These are phyloP conservation scores for Sporophila hypoxantha DNA, from an alignment of 2,113 vertebrate genomes.

Conservation along the genomic window DNA sequence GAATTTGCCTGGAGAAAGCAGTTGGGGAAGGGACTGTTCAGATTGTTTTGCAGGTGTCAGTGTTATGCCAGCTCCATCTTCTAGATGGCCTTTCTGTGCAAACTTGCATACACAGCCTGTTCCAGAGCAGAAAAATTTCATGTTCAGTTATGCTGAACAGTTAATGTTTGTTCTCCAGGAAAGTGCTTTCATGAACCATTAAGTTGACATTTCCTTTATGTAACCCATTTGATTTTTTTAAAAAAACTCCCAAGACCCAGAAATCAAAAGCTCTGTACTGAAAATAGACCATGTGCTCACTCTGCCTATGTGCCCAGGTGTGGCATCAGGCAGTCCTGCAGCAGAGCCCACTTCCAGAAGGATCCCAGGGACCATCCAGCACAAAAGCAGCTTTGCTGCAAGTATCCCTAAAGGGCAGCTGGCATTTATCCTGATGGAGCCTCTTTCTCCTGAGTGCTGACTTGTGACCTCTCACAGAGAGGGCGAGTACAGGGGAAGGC, in stretches of 20 bases:
- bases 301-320: not conserved
- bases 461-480: not conserved
- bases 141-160: not conserved
- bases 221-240: not conserved
- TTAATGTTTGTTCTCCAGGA: not conserved
- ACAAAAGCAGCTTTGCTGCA: not conserved
- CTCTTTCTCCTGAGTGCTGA: not conserved
- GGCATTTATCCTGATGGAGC: not conserved
- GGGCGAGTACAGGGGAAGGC: accelerated
- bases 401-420: not conserved
- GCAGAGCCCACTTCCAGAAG: not conserved
- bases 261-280: not conserved
- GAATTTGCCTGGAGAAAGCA: not conserved
- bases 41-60: not conserved
- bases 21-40: not conserved
- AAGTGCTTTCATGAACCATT: not conserved
- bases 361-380: not conserved
- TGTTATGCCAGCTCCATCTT: not conserved
- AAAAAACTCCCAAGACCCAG: not conserved
- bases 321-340: not conserved
- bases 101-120: not conserved
- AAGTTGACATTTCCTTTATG: not conserved
- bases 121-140: not conserved
- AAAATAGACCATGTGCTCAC: not conserved
- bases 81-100: not conserved